Evolutionary conservation across 2,113 vertebrate species (phyloP).

Genomic region (Tychaedon coryphoeus): DNA sequence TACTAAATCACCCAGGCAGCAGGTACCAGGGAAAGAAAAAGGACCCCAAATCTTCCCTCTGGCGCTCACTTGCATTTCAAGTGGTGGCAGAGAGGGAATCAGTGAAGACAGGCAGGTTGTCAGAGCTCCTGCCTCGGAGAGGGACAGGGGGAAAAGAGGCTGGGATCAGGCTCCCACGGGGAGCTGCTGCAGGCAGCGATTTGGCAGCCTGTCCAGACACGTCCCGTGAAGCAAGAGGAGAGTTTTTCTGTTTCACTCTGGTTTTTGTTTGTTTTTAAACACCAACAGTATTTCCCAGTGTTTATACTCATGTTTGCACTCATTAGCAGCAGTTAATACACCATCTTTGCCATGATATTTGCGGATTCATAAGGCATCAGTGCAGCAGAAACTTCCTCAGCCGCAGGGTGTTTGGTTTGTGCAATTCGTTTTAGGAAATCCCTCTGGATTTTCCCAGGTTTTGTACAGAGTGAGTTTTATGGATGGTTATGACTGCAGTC

Average conservation of each 20-base stretch:
- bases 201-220: background rate
- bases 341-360: background rate
- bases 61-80: background rate
- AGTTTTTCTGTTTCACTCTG: background rate
- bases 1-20: background rate
- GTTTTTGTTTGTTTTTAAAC: conserved; percentile 35
- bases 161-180: background rate
- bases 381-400: background rate
- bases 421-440: background rate
- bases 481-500: background rate
- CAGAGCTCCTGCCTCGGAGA: accelerated
- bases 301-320: conserved; percentile 1
- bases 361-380: background rate
- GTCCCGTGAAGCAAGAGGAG: accelerated
- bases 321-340: background rate
- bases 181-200: background rate
- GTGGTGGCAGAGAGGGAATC: background rate
- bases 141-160: background rate
- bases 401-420: background rate
- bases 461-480: background rate
- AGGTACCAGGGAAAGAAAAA: background rate
- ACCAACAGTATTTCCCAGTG: background rate
- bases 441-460: conserved; percentile 24
- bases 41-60: accelerated
- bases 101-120: background rate